Evolutionary conservation across 2,888 invertebrate genomes (phyloP).

Genomic region (Autographa pulchrina): DNA sequence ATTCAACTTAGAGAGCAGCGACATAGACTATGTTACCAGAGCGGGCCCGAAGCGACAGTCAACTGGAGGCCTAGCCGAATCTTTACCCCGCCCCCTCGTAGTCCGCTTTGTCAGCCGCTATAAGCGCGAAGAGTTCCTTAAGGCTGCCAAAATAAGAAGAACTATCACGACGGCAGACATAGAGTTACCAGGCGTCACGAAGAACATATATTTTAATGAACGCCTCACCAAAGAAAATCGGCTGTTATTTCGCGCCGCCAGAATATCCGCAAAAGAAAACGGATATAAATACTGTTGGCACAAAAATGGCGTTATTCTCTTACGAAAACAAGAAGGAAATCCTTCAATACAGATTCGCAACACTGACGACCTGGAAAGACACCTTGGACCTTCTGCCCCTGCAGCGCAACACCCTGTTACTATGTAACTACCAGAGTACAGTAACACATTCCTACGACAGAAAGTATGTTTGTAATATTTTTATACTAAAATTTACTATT

Average conservation of each 20-base stretch:
- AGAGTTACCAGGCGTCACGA: not conserved
- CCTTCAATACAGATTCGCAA: not conserved
- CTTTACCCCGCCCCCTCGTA: not conserved
- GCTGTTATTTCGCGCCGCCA: slow-evolving; percentile 7
- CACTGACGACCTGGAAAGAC: not conserved
- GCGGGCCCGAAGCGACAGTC: not conserved
- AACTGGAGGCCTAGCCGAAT: not conserved
- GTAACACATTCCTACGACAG: no score
- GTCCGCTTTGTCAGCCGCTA: not conserved
- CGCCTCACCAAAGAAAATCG: not conserved
- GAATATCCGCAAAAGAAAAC: not conserved
- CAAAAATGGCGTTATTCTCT: not conserved
- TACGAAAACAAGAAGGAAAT: not conserved
- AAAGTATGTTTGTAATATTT: no score
- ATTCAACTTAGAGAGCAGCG: not conserved
- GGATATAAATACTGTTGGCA: not conserved
- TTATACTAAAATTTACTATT: no score
- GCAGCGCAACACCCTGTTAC: no score
- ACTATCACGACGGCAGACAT: not conserved
- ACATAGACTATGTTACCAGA: slow-evolving; percentile 7
- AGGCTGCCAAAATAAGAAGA: not conserved
- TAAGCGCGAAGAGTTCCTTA: not conserved
- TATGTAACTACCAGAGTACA: no score
- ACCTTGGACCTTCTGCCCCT: no score
- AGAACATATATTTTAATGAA: slow-evolving; percentile 8